These are phyloP conservation scores for Garra rufa DNA, from an alignment of 2,113 vertebrate genomes.

Conservation along the genomic window DNA sequence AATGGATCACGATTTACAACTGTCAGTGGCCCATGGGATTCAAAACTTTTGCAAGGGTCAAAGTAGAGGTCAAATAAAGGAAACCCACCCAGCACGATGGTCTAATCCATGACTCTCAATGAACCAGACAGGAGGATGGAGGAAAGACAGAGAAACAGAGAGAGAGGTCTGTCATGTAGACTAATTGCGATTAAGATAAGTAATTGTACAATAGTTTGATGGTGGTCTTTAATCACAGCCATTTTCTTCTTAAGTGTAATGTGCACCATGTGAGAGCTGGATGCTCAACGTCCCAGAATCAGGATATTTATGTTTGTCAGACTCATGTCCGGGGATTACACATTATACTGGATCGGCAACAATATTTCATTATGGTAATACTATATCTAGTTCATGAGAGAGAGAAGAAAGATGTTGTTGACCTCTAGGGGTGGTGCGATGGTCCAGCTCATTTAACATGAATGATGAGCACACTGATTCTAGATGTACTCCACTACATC, in stretches of 20 bases:
- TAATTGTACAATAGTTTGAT: constrained; percentile 43
- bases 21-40: constrained; percentile 15
- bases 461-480: constrained; percentile 48
- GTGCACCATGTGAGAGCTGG: constrained; percentile 67
- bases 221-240: constrained; percentile 59
- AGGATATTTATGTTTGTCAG: constrained; percentile 69
- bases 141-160: constrained; percentile 8
- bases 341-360: constrained; percentile 65
- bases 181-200: constrained; percentile 43
- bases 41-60: constrained; percentile 20
- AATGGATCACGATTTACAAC: not conserved
- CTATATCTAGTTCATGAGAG: constrained; percentile 67
- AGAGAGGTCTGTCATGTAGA: constrained; percentile 24
- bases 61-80: constrained; percentile 19
- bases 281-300: constrained; percentile 52
- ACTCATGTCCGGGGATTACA: constrained; percentile 71
- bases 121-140: constrained; percentile 11
- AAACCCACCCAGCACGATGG: constrained; percentile 24
- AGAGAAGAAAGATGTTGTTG: constrained; percentile 65
- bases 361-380: constrained; percentile 65
- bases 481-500: constrained; percentile 42
- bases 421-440: constrained; percentile 65
- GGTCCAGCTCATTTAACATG: constrained; percentile 59
- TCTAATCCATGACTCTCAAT: not conserved
- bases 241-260: constrained; percentile 71